These are phyloP conservation scores for Drosophila ezoana DNA, from an alignment of 2,888 invertebrate genomes.

Conservation along the genomic window DNA sequence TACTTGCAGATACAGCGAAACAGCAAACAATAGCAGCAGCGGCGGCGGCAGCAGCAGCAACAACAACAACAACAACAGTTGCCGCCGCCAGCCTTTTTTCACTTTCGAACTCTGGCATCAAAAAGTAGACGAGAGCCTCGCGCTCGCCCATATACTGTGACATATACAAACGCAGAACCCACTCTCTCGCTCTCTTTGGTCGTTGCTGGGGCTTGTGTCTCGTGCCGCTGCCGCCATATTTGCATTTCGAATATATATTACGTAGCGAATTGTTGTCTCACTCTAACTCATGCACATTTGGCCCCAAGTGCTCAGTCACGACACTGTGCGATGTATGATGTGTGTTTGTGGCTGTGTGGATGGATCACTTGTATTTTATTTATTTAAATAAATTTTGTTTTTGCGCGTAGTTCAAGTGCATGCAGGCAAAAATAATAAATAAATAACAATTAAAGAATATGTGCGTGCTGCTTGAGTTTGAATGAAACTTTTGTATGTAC, in stretches of 20 bases:
- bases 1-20: slow-evolving; percentile 74
- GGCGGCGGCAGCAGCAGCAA: slow-evolving; percentile 23
- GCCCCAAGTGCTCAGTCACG: slow-evolving; percentile 38
- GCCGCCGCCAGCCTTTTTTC: slow-evolving; percentile 54
- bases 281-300: slow-evolving; percentile 46
- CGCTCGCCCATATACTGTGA: slow-evolving; percentile 25
- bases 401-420: slow-evolving; percentile 71
- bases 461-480: slow-evolving; percentile 21
- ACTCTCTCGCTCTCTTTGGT: slow-evolving; percentile 27
- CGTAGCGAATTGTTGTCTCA: slow-evolving; percentile 67
- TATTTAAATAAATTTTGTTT: slow-evolving; percentile 68
- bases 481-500: slow-evolving; percentile 23
- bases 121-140: slow-evolving; percentile 36
- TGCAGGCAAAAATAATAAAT: slow-evolving; percentile 16
- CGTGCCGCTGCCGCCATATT: slow-evolving; percentile 76
- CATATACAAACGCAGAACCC: slow-evolving; percentile 26
- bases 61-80: slow-evolving; percentile 13
- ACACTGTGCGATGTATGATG: slow-evolving; percentile 17
- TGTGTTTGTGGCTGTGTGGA: slow-evolving; percentile 17
- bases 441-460: slow-evolving; percentile 27
- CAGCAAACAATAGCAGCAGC: slow-evolving; percentile 19
- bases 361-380: slow-evolving; percentile 73
- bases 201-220: slow-evolving; percentile 45
- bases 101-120: slow-evolving; percentile 61
- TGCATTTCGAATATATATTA: slow-evolving; percentile 74